A percentile compares a stretch with the other conserved stretches of the same genome.
Conservation (phyloP, 2,888 invertebrate species). For the Tetramorium bicarinatum region DNA sequence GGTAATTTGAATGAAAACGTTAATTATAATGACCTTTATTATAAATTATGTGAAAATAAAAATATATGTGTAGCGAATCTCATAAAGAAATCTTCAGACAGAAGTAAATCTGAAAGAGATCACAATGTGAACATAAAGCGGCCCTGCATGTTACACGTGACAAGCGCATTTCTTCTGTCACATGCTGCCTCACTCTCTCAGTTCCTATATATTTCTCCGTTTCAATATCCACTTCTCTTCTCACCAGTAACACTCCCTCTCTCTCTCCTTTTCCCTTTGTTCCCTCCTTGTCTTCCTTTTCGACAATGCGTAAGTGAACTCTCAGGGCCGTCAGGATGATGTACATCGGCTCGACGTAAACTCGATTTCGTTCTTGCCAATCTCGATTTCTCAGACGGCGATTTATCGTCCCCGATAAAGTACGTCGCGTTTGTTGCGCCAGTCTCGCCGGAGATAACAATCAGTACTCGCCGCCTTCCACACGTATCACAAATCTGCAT, state of each 20-base stretch:
- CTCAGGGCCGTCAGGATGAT: slow-evolving; percentile 38
- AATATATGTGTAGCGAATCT: not conserved
- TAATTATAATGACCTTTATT: not conserved
- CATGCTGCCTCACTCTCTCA: slow-evolving; percentile 19
- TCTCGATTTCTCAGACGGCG: not conserved
- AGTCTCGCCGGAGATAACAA: not conserved
- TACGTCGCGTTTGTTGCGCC: slow-evolving; percentile 19
- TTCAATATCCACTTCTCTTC: slow-evolving; percentile 35
- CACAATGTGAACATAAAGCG: slow-evolving; percentile 6
- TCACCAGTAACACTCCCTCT: not conserved
- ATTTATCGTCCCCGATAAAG: slow-evolving; percentile 31
- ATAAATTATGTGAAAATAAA: not conserved
- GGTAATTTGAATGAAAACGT: not conserved
- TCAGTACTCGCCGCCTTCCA: not conserved
- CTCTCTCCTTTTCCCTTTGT: not conserved
- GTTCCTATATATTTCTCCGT: slow-evolving; percentile 29
- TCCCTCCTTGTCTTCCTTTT: not conserved
- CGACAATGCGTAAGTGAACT: slow-evolving; percentile 48
- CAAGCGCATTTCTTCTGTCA: slow-evolving; percentile 30
- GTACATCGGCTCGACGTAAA: slow-evolving; percentile 26
- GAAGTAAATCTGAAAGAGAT: slow-evolving; percentile 8
- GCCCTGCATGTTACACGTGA: slow-evolving; percentile 15
- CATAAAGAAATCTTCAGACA: not conserved
- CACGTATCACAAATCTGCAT: not conserved
- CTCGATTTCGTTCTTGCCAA: slow-evolving; percentile 40